phyloP scores from a whole-genome alignment of 2,888 invertebrate species.

The Acronicta alni region DNA sequence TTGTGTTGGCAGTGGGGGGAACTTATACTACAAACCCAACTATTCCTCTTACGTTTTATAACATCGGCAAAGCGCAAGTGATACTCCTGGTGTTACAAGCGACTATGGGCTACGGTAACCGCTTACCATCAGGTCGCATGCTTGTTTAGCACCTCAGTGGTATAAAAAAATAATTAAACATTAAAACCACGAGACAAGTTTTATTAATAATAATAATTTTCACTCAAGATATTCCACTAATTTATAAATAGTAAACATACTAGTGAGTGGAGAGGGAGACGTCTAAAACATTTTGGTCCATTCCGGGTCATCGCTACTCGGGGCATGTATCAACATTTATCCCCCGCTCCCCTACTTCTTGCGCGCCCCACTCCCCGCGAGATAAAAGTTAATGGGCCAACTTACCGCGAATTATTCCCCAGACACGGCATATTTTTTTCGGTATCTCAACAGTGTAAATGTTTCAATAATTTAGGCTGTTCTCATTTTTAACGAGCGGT shows the following conservation, averaged over 20 bases:
- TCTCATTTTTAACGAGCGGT: conserved; percentile 57
- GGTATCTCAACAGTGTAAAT: conserved; percentile 64
- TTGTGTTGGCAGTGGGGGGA: too few species aligned
- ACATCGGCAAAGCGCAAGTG: too few species aligned
- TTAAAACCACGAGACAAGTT: too few species aligned
- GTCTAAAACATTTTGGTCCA: conserved; percentile 48
- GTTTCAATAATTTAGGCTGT: conserved; percentile 68
- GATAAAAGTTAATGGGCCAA: conserved; percentile 86
- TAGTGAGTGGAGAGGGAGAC: conserved; percentile 6
- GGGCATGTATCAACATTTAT: conserved; percentile 58
- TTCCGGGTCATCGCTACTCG: conserved; percentile 55
- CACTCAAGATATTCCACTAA: not conserved
- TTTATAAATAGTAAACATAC: not conserved
- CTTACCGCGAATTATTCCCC: conserved; percentile 83
- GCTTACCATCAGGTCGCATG: too few species aligned
- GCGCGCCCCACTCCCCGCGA: conserved; percentile 59
- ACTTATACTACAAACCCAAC: too few species aligned
- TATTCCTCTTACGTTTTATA: too few species aligned
- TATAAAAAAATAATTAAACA: too few species aligned
- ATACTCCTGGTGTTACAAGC: too few species aligned
- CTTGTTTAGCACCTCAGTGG: too few species aligned
- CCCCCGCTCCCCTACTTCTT: conserved; percentile 53
- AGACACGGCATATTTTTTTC: conserved; percentile 63
- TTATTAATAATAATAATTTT: too few species aligned
- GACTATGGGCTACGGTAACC: too few species aligned